Base-by-base conservation (phyloP, 2,888 invertebrate species). In the Oscheius onirici region DNA sequence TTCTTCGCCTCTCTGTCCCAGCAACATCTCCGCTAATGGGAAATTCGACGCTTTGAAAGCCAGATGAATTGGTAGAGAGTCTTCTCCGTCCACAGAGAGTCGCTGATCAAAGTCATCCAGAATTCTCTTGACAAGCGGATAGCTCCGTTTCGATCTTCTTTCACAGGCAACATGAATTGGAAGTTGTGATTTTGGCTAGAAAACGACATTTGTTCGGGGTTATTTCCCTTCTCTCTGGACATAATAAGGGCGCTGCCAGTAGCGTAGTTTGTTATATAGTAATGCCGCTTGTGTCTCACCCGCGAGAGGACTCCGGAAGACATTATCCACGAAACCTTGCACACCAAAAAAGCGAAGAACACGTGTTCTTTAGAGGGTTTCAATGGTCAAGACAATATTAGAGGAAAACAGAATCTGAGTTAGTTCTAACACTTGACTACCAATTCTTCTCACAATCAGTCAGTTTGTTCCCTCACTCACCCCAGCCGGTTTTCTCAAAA, bases 151-250 rank as follows among this genome's bases (percentile, higher is more conserved):
- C 0, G 94, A 94, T 88, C 94, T 93, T 84, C 97, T 91, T 82
- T 93, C 93, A 68, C 95, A 95, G 75, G 96, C 96, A 88, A 97
- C 90, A 90, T 99, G 99, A 1, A 97, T 93, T 1, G 97, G 93
- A 6, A 95, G 93, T 89, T 97, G 96, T 84, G 94, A 92, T 76
- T 93, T 93, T 74, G 94, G 93, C 96, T 97, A n/a, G 89, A 43
- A 89, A 70, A 61, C 11, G 3, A 34, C n/a, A 55, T 13, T 49
- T 49, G 34, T 34, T 46, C 13, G 13, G 46, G 13, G 22, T 22
- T 52, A 22, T 24, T 52, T 52, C 52, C 22, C 22, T 49, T 24
- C 24, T 20, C 20, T 8, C 55, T n/a, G 26, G 8, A 55, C 24
- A 10, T 46, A 43, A 20, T 46, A 46, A 46, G 5, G 5, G 46